These are phyloP conservation scores for Teinopalpus imperialis DNA, from an alignment of 2,888 invertebrate species.

Conservation along the genomic window DNA sequence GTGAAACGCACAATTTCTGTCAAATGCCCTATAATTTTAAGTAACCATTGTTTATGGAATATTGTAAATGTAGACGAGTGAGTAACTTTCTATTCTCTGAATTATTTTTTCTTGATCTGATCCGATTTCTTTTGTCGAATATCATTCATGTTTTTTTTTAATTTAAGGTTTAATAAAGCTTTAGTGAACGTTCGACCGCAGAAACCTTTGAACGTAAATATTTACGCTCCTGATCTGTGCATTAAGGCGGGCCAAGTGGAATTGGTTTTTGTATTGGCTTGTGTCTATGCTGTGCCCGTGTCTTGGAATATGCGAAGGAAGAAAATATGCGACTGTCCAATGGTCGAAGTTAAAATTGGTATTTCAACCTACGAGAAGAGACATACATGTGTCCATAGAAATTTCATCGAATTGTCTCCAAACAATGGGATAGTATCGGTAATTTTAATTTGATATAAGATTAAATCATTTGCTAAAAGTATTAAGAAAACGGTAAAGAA, in stretches of 20 bases:
- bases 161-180: slow-evolving; percentile 62
- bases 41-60: slow-evolving; percentile 74
- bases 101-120: background rate
- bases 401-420: slow-evolving; percentile 56
- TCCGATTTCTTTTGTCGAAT: background rate
- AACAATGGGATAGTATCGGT: slow-evolving; percentile 62
- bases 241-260: slow-evolving; percentile 51
- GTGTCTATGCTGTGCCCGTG: slow-evolving; percentile 55
- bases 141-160: no score
- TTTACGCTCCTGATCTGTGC: slow-evolving; percentile 68
- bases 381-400: slow-evolving; percentile 63
- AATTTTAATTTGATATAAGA: no score
- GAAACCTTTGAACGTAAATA: slow-evolving; percentile 51
- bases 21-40: slow-evolving; percentile 66
- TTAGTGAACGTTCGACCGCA: slow-evolving; percentile 60
- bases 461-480: no score
- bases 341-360: slow-evolving; percentile 63
- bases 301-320: slow-evolving; percentile 62
- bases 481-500: no score
- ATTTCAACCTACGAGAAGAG: slow-evolving; percentile 67
- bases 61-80: slow-evolving; percentile 68
- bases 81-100: slow-evolving; percentile 42
- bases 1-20: slow-evolving; percentile 67
- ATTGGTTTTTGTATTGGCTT: slow-evolving; percentile 62
- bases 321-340: slow-evolving; percentile 70